A percentile compares a stretch with the other conserved stretches of the same genome.
phyloP scores from a whole-genome alignment of 2,888 invertebrate species.

The Melinaea marsaeus region DNA sequence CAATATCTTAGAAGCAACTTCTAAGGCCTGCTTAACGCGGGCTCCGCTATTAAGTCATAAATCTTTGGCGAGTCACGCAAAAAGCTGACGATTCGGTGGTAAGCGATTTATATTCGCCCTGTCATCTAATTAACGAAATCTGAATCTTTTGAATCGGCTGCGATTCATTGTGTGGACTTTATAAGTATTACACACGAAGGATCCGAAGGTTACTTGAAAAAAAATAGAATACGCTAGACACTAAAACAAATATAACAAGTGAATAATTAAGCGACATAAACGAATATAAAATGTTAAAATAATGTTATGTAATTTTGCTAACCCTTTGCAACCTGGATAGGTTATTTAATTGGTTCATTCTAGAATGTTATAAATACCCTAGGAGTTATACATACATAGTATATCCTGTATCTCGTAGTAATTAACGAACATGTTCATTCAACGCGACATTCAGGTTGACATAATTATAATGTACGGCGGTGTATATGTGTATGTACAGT shows the following conservation, averaged over 20 bases:
- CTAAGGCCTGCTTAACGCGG: constrained; percentile 75
- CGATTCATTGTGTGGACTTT: constrained; percentile 3
- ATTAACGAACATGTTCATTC: background rate
- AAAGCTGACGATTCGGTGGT: constrained; percentile 65
- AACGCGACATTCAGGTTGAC: background rate
- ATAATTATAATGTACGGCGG: background rate
- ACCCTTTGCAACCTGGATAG: too few species aligned
- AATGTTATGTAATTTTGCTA: too few species aligned
- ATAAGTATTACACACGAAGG: too few species aligned
- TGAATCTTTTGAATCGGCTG: constrained; percentile 18
- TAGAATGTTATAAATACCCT: too few species aligned
- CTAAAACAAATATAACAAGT: too few species aligned
- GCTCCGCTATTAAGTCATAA: constrained; percentile 76
- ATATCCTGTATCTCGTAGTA: background rate
- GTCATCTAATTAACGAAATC: constrained; percentile 60
- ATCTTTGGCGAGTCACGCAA: constrained; percentile 72
- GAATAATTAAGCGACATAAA: too few species aligned
- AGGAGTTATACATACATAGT: too few species aligned
- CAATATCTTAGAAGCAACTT: constrained; percentile 77
- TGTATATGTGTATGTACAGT: background rate
- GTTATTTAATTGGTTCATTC: too few species aligned
- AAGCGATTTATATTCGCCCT: constrained; percentile 67
- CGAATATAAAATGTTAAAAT: too few species aligned
- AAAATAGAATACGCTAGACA: too few species aligned
- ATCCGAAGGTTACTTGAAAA: too few species aligned